Evolutionary conservation across 2,797 vertebrate species (phyloP).

Genomic region (Oreonectes daqikongensis): DNA sequence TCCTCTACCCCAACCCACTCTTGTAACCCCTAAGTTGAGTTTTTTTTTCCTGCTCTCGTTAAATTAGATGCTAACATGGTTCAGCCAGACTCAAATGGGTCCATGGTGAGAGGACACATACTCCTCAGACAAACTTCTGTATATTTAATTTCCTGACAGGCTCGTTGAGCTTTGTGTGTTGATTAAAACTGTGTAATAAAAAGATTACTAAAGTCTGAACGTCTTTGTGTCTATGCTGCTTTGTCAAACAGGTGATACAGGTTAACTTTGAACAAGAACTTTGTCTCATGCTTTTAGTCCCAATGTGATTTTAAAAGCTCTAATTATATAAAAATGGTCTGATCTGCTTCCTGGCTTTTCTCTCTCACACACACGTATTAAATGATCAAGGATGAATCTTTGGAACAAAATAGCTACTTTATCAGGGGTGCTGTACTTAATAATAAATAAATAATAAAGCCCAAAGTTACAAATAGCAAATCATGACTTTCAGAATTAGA

Average conservation of each 20-base stretch:
- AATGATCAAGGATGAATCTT: no score
- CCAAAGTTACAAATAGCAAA: no score
- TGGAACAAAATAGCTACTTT: no score
- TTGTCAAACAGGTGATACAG: background rate
- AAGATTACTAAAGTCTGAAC: conserved; percentile 90
- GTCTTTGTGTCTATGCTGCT: background rate
- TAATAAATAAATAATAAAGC: no score
- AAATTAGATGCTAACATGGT: conserved; percentile 97
- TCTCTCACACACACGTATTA: no score
- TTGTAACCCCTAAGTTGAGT: conserved; percentile 83
- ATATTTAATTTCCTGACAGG: conserved; percentile 99
- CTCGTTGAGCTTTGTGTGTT: conserved; percentile 99
- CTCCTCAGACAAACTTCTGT: conserved; percentile 96
- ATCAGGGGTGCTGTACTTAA: no score
- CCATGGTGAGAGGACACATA: conserved; percentile 94
- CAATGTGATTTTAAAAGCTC: background rate
- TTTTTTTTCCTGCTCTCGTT: conserved; percentile 83
- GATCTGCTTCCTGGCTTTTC: no score
- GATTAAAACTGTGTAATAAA: conserved; percentile 99
- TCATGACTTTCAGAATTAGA: no score
- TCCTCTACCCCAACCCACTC: conserved; percentile 31
- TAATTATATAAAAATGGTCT: background rate
- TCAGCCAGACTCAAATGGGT: conserved; percentile 94
- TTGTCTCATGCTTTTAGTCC: background rate
- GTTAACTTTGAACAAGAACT: background rate